A percentile compares a stretch with the other conserved stretches of the same genome.
These are phyloP conservation scores for Tupiocoris notatus DNA, from an alignment of 2,888 invertebrate genomes.

Conservation along the genomic window DNA sequence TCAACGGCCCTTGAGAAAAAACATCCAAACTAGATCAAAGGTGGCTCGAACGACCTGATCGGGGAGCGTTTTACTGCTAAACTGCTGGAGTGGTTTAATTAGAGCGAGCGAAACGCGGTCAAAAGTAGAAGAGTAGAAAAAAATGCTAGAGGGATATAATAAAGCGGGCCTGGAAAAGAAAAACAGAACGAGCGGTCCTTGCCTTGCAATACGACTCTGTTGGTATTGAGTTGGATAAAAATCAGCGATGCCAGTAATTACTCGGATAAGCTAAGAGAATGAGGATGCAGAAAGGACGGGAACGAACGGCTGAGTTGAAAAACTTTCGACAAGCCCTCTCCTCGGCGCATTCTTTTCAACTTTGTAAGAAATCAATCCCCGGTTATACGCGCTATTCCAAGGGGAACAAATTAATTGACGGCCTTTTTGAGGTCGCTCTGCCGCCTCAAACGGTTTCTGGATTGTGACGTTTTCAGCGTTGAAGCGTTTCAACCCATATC, in stretches of 20 bases:
- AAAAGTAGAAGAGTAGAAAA: constrained; percentile 8
- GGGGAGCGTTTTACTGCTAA: background rate
- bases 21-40: constrained; percentile 2
- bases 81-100: constrained; percentile 9
- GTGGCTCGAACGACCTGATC: background rate
- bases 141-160: background rate
- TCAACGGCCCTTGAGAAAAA: background rate
- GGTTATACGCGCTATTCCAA: constrained; percentile 50
- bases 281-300: background rate
- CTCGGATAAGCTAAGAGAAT: constrained; percentile 24
- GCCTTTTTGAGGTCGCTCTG: constrained; percentile 46
- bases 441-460: constrained; percentile 29
- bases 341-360: background rate
- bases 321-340: background rate
- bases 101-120: background rate
- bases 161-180: background rate
- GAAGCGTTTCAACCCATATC: background rate
- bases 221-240: constrained; percentile 25
- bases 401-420: constrained; percentile 51
- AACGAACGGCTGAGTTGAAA: constrained; percentile 11
- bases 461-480: background rate
- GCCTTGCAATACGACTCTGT: background rate
- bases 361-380: constrained; percentile 49
- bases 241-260: constrained; percentile 45
- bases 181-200: background rate